Evolutionary conservation across 92 coral and sea anemone genomes (phyloP), one percentile per base, ranked within the genome.

Genomic region (Galaxea fascicularis): DNA sequence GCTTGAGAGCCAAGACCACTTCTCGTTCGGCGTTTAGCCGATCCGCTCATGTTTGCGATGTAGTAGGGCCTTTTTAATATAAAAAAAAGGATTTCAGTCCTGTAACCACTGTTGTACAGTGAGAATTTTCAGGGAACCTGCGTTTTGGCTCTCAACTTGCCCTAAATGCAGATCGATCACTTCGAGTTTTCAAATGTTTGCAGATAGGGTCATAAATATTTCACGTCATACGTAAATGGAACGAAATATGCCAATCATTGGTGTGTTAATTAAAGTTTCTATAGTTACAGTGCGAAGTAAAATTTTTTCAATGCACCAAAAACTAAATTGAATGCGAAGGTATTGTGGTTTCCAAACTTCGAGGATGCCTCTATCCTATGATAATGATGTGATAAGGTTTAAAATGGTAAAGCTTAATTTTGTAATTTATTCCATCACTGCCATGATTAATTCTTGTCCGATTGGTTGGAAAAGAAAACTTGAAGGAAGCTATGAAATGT

Each of bases 1-100:
- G 93, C 93, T 88, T 97, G 99, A 64, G 99, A 97, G 4, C 98
- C 98, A 26, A 84, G 28, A 41, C 85, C 93, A 25, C 89, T 82
- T 25, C 93, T 91, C 77, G 56, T 88, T 69, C 98, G 89, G 80
- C 98, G 89, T 62, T 94, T 91, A 53, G 97, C 90, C 28, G 86
- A 76, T 91, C 77, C 77, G 31, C 86, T 82, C 86, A 82, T 82
- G 30, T 16, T 71, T 41, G 15, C 62, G 82, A 29, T 80, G 78
- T 53, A 63, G 78, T 78, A 67, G 52, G 25, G 24, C 73, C 89
- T 72, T 73, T 82, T 82, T 62, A 26, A 28, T 54, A 13, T 12
- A 57, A 57, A 81, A 54, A 35, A 41, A 64, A 29, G 10, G 22
- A 56, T 0, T 52, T 53, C 60, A 24, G 57, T 58, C 58, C 26